Evolutionary conservation across 2,888 invertebrate species (phyloP).

Genomic region (Rhopalosiphum nymphaeae): DNA sequence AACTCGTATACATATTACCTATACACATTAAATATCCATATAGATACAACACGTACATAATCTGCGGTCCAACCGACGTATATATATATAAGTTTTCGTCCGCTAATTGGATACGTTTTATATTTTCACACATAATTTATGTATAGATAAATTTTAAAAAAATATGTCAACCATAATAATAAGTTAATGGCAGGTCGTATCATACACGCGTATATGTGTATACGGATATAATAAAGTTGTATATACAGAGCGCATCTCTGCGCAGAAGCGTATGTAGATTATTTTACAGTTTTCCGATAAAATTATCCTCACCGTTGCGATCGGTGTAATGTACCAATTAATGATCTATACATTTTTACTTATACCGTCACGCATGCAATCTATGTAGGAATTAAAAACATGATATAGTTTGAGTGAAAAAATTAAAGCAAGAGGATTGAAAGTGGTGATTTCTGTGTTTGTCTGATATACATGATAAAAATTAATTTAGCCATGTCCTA

Average conservation of each 20-base stretch:
- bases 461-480: not conserved
- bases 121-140: slow-evolving; percentile 15
- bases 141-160: slow-evolving; percentile 26
- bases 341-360: not conserved
- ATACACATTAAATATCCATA: too few species aligned
- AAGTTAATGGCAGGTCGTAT: not conserved
- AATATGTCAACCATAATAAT: slow-evolving; percentile 9
- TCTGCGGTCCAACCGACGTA: too few species aligned
- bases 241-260: not conserved
- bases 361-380: not conserved
- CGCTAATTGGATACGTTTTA: slow-evolving; percentile 54
- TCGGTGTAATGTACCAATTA: not conserved
- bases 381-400: not conserved
- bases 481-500: too few species aligned
- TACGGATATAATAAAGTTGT: not conserved
- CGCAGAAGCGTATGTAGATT: not conserved
- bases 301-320: not conserved
- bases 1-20: too few species aligned
- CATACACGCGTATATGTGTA: not conserved
- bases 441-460: not conserved
- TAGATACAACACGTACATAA: too few species aligned
- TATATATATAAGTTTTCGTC: slow-evolving; percentile 15
- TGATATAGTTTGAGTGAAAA: not conserved
- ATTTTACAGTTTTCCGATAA: not conserved
- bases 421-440: not conserved